These are phyloP conservation scores for Tetraodon nigroviridis DNA, from an alignment of 2,113 vertebrate species.

Conservation along the genomic window DNA sequence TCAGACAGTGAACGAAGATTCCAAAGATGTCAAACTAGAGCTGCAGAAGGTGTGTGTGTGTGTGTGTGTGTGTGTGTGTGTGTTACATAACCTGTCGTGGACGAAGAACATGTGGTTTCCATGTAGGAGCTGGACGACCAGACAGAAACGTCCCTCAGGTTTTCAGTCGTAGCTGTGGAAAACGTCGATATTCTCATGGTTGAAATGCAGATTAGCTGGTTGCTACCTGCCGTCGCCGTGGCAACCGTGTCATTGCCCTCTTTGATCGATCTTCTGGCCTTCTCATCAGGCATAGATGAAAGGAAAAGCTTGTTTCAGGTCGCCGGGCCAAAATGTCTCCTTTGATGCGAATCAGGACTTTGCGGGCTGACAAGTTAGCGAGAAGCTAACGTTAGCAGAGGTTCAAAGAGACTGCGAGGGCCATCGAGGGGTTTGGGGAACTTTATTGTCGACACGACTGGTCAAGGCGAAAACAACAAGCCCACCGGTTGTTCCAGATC, in stretches of 20 bases:
- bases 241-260: no score
- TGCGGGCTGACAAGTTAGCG: slow-evolving; percentile 1
- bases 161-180: no score
- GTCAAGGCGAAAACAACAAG: neutral
- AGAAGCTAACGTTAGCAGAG: neutral
- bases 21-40: slow-evolving; percentile 17
- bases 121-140: slow-evolving; percentile 41
- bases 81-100: slow-evolving; percentile 48
- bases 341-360: neutral
- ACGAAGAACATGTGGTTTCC: slow-evolving; percentile 56
- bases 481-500: no score
- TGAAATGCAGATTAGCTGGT: no score
- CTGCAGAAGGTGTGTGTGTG: neutral
- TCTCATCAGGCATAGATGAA: no score
- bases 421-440: slow-evolving; percentile 19
- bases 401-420: no score
- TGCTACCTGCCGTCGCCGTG: no score
- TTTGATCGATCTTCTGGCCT: no score
- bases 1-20: slow-evolving; percentile 8
- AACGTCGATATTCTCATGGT: no score
- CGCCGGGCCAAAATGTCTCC: no score
- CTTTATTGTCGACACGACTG: slow-evolving; percentile 41
- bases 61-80: slow-evolving; percentile 3
- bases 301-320: no score
- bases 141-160: neutral